Evolutionary conservation across 2,113 vertebrate genomes (phyloP).

Genomic region (Ailuropoda melanoleuca): DNA sequence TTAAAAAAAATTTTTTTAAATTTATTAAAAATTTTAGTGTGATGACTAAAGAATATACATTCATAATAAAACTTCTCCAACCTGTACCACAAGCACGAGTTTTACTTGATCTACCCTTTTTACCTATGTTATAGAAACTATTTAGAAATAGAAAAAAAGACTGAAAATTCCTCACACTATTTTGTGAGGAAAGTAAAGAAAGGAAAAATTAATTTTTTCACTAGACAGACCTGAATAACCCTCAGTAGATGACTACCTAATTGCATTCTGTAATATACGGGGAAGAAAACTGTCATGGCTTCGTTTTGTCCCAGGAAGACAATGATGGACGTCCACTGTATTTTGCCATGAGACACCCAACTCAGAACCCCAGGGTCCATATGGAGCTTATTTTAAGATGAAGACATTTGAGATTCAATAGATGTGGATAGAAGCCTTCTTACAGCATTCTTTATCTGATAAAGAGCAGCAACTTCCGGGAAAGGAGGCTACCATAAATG

Average conservation of each 20-base stretch:
- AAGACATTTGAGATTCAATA: background rate
- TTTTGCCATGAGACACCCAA: background rate
- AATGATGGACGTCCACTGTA: background rate
- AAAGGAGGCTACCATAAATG: background rate
- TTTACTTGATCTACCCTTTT: background rate
- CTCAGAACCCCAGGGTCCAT: background rate
- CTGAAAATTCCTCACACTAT: background rate
- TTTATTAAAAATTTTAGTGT: background rate
- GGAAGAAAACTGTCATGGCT: background rate
- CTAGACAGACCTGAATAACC: background rate
- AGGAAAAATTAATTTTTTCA: background rate
- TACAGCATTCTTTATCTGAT: background rate
- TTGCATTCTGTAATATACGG: background rate
- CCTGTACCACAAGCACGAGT: background rate
- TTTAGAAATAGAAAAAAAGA: background rate
- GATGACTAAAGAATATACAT: background rate
- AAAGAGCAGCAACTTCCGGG: background rate
- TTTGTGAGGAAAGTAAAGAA: background rate
- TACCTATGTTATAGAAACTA: background rate
- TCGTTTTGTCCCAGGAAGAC: background rate
- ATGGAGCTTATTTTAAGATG: background rate
- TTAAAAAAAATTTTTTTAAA: background rate
- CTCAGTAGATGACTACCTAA: background rate
- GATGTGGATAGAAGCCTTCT: background rate
- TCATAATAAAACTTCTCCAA: background rate